phyloP scores from a whole-genome alignment of 2,113 vertebrate genomes.

The Indicator indicator region DNA sequence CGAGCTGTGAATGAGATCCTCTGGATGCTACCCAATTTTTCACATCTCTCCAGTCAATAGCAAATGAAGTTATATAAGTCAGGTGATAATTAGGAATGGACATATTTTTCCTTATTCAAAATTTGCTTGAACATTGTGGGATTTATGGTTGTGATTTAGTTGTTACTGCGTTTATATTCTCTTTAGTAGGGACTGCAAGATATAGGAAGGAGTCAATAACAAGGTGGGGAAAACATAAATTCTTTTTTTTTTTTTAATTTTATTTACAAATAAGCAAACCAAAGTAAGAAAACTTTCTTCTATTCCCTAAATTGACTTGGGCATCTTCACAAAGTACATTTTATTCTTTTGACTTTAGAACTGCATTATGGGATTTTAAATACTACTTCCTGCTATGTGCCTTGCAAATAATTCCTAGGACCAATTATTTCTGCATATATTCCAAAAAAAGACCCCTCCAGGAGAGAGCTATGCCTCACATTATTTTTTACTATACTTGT shows the following conservation, averaged over 20 bases:
- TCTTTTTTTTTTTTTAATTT: neutral
- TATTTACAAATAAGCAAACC: neutral
- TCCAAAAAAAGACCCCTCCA: neutral
- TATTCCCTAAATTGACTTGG: neutral
- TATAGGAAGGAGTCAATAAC: neutral
- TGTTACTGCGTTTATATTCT: neutral
- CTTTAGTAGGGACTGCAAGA: neutral
- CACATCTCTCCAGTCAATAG: neutral
- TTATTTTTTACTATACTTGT: neutral
- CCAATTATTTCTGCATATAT: neutral
- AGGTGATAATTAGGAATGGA: neutral
- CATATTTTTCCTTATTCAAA: neutral
- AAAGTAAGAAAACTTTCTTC: neutral
- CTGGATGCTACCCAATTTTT: neutral
- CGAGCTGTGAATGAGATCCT: neutral
- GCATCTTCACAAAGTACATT: neutral
- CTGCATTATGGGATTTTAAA: neutral
- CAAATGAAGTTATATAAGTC: neutral
- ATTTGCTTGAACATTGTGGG: neutral
- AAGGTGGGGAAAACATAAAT: neutral
- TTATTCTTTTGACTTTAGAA: neutral
- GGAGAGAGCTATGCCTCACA: neutral
- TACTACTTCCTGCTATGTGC: neutral
- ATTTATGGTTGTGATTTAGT: neutral
- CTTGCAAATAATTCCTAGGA: neutral